Base-by-base conservation (phyloP, 2,797 vertebrate genomes). In the Clarias platycephalus region DNA sequence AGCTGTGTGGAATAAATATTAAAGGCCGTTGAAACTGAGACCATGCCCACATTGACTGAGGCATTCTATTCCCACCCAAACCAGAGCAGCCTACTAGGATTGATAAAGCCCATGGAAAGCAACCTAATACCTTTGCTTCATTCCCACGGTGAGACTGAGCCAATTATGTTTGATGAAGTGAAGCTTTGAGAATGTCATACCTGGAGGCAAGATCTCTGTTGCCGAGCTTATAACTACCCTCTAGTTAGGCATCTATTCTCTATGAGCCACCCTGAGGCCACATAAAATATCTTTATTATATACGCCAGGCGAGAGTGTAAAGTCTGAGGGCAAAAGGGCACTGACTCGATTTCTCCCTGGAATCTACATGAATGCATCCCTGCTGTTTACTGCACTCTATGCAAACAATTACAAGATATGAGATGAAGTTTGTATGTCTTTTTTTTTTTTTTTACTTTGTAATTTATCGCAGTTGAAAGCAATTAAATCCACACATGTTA, bases 191-290 rank as follows among this genome's bases (percentile, higher is more conserved):
- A 44, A 78, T 40, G 24, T 62, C 13, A 26, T 62, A 78, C 34
- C 76, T 78, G 34, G 76, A 63, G 76, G 76, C 76, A 78, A 63
- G 76, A 57, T 10, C 74, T 26, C 26, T 75, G 72, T 31, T 26
- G 16, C 49, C 31, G 26, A 31, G 26, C 49, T 78, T 37, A 60
- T n/a, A 37, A 78, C 57, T 58, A 76, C 74, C 20, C 53, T 78
- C 31, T 34, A 60, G 26, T 58, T 28, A 58, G 53, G 31, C 28
- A 77, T 24, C 20, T 34, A 62, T 78, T 62, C 12, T 37, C 31
- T 5, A 78, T 4, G 34, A 62, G 75, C 34, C 76, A 79, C 37
- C 31, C 13, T 3, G 57, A 78, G 57, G 75, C 31, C 22, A 78
- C 34, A 78, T 78, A 62, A 78, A 78, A 60, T 40, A 62, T 79